Base-by-base conservation (phyloP, 1,140 invertebrate species). In the Macrocentrus cingulum region DNA sequence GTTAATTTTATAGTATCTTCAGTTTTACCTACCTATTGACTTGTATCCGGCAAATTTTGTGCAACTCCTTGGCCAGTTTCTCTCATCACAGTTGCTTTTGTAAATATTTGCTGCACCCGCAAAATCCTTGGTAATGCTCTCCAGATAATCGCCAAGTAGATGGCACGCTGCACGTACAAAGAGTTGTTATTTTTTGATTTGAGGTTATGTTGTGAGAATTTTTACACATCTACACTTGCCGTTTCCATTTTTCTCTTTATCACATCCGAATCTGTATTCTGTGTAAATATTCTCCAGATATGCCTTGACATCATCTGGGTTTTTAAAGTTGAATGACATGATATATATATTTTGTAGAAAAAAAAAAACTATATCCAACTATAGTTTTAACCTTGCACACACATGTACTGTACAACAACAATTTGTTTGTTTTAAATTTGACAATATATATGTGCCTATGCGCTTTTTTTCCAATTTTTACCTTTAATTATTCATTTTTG, bases 241-340 rank as follows among this genome's bases (percentile, higher is more conserved):
- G 81, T 92, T 89, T 9, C 89, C 82, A 63, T 87, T 88, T 68
- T 91, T 92, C 72, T 94, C 91, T 41, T 84, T 84, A 59, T 88
- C 91, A 78, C 94, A 97, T 34, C 92, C 91, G 74, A 94, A 97
- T 66, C 89, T 83, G 71, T 96, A 97, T 75, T 97, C 94, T 9
- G 89, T 90, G n/a, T 90, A 89, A 53, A 97, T 77, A 72, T 95
- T 95, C 60, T 94, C 86, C 20, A 96, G 70, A 73, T 89, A 97
- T 62, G 92, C 85, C 72, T 94, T 89, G 0, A 93, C 90, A 54
- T 96, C 91, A 42, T 89, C 84, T 79, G 91, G 88, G 51, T 85
- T 84, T 81, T 94, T 92, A 25, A 95, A 84, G 81, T 95, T 84
- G 63, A 82, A 84, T 44, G 82, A 76, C 84, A 87, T 87, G 9